Percentiles rank a stretch among this genome's conserved stretches.
Evolutionary conservation across 2,888 invertebrate species (phyloP).

Genomic region (Tholera decimalis): DNA sequence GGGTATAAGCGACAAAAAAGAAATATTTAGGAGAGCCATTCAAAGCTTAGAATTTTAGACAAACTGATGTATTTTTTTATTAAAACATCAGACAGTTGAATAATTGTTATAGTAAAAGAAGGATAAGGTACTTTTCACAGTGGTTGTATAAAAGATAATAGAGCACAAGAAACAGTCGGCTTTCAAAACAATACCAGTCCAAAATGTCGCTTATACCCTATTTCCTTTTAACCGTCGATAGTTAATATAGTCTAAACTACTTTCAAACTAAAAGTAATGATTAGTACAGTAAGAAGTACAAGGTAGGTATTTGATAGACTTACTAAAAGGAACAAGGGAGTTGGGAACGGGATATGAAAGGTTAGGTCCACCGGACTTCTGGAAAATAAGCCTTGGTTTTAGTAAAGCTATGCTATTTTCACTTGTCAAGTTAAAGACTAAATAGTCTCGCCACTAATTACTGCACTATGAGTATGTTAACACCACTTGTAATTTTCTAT

Average conservation of each 20-base stretch:
- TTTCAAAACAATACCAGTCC: too few species aligned
- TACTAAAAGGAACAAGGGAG: constrained; percentile 73
- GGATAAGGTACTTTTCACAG: too few species aligned
- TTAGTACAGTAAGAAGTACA: constrained; percentile 56
- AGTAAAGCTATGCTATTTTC: constrained; percentile 39
- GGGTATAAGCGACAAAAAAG: too few species aligned
- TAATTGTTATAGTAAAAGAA: too few species aligned
- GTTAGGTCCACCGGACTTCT: constrained; percentile 89
- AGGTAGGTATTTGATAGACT: constrained; percentile 64
- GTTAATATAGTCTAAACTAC: constrained; percentile 4
- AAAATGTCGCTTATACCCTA: too few species aligned
- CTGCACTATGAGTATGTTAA: constrained; percentile 38
- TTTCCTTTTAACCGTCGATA: too few species aligned
- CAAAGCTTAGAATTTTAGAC: too few species aligned
- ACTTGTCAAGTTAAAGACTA: constrained; percentile 8
- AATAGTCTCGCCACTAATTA: constrained; percentile 47
- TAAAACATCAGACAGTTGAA: too few species aligned
- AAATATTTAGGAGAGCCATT: too few species aligned
- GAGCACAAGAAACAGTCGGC: too few species aligned
- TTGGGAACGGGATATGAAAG: constrained; percentile 71
- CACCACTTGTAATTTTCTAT: neutral
- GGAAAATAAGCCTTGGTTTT: constrained; percentile 74
- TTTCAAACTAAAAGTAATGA: constrained; percentile 4
- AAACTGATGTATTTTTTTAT: too few species aligned
- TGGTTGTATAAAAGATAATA: too few species aligned